Percentiles rank a stretch among this genome's conserved stretches.
phyloP scores from a whole-genome alignment of 1,140 invertebrate genomes.

The Periplaneta americana region DNA sequence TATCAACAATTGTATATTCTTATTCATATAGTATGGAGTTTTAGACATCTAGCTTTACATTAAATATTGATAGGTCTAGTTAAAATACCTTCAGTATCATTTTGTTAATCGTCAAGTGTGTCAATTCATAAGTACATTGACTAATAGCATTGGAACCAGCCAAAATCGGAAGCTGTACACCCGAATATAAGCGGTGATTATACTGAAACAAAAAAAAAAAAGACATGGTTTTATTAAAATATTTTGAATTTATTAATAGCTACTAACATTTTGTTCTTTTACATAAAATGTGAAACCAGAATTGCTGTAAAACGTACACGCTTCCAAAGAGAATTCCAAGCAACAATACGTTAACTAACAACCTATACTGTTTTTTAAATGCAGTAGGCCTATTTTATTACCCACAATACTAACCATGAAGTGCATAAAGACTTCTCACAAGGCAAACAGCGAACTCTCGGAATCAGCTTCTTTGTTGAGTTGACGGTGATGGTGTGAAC shows the following conservation, averaged over 20 bases:
- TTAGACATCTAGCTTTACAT: neutral
- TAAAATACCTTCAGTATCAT: neutral
- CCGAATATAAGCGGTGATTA: neutral
- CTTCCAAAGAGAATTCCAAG: too few relatives aligned
- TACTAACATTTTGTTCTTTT: too few relatives aligned
- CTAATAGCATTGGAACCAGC: neutral
- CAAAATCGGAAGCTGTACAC: neutral
- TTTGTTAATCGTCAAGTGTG: neutral
- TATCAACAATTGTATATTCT: neutral
- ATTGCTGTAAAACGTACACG: too few relatives aligned
- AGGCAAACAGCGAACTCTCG: conserved; percentile 42
- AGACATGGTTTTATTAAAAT: neutral
- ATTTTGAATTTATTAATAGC: too few relatives aligned
- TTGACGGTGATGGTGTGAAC: conserved; percentile 27
- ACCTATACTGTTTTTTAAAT: too few relatives aligned
- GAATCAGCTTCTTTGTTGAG: conserved; percentile 41
- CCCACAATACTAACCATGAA: neutral
- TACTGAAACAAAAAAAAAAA: neutral
- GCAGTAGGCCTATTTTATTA: too few relatives aligned
- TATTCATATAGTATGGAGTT: neutral
- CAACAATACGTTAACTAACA: too few relatives aligned
- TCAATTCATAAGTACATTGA: neutral
- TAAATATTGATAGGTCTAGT: neutral
- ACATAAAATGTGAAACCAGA: too few relatives aligned
- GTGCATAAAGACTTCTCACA: conserved; percentile 25